Conservation (phyloP, 2,888 invertebrate species). For the Acrocyrtus sp. region DNA sequence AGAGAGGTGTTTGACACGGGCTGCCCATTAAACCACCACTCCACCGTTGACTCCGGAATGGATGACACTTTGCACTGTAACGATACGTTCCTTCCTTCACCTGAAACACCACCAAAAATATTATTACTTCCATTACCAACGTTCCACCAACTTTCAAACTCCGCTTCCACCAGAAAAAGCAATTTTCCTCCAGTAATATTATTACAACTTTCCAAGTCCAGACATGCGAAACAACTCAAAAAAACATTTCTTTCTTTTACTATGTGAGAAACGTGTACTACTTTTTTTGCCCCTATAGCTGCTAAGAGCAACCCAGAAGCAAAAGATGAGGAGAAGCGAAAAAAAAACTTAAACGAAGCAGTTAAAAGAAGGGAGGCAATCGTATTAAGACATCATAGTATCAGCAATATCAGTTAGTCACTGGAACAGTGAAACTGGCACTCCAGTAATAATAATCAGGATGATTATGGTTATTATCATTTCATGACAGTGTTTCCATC, state of each 20-base stretch:
- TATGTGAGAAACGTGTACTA: no score
- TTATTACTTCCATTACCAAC: no score
- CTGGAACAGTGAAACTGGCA: conserved; percentile 23
- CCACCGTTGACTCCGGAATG: conserved; percentile 81
- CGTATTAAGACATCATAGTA: conserved; percentile 21
- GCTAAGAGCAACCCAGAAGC: no score
- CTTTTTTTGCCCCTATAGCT: no score
- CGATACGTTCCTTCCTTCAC: conserved; percentile 82
- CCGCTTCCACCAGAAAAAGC: no score
- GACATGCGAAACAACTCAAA: no score
- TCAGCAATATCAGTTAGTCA: no score
- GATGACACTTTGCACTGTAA: conserved; percentile 83
- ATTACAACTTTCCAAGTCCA: no score
- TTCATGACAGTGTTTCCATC: conserved; percentile 43
- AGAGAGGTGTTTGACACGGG: conserved; percentile 60
- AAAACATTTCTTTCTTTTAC: no score
- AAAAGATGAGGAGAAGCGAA: conserved; percentile 8
- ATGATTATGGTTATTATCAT: conserved; percentile 54
- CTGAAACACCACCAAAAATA: conserved; percentile 47
- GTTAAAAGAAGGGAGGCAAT: conserved; percentile 33
- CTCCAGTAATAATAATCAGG: conserved; percentile 46
- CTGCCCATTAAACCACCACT: conserved; percentile 82
- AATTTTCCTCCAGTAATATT: no score
- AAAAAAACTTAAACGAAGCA: conserved; percentile 7
- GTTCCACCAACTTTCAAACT: no score